phyloP scores from a whole-genome alignment of 2,113 vertebrate genomes.

The Epinephelus cyanopodus region DNA sequence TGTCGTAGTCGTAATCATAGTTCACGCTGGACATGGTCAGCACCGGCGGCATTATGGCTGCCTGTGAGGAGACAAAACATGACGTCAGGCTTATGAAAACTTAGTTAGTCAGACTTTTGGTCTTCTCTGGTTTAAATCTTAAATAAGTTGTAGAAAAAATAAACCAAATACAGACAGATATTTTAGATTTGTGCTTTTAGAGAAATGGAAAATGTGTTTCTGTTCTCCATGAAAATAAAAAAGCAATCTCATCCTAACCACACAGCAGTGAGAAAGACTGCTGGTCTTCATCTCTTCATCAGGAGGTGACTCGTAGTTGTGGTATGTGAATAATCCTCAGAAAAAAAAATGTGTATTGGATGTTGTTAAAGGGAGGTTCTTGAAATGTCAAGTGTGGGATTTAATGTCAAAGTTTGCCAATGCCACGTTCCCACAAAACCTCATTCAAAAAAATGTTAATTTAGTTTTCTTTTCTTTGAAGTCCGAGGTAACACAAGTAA shows the following conservation, averaged over 20 bases:
- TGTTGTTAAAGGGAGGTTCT: not conserved
- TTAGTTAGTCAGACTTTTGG: not conserved
- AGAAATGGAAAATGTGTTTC: not conserved
- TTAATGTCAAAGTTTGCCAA: not conserved
- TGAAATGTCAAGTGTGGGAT: not conserved
- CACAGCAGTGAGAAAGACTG: not conserved
- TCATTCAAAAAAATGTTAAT: not conserved
- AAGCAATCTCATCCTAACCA: not conserved
- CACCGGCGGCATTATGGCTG: constrained; percentile 86
- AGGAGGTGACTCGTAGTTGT: not conserved
- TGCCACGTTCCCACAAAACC: not conserved
- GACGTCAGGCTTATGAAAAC: not conserved
- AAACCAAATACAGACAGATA: not conserved
- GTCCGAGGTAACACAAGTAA: too few species aligned
- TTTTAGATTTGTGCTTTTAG: not conserved
- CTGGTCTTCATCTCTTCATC: not conserved
- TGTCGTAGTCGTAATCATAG: constrained; percentile 93
- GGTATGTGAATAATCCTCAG: not conserved
- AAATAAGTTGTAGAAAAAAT: not conserved
- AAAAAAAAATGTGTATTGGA: not conserved
- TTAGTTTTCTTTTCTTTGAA: not conserved
- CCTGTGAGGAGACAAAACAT: constrained; percentile 10
- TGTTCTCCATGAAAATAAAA: not conserved
- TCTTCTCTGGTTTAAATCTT: not conserved
- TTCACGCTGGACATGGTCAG: constrained; percentile 84